Conservation (phyloP, 2,888 invertebrate species). For the Isoperla grammatica region DNA sequence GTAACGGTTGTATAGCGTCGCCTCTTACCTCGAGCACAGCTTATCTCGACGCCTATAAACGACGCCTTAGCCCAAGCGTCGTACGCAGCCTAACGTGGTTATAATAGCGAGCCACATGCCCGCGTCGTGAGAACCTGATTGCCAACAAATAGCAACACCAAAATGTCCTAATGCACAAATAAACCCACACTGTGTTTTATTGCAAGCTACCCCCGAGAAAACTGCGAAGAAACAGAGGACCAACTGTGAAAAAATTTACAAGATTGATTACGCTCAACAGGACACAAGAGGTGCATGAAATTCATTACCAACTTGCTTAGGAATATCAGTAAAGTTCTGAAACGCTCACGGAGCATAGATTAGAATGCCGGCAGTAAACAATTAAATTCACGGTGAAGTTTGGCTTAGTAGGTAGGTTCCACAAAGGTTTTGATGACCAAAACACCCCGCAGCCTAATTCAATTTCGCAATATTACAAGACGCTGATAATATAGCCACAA, state of each 20-base stretch:
- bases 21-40: neutral
- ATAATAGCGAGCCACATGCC: neutral
- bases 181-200: neutral
- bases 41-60: neutral
- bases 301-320: no score
- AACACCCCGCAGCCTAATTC: no score
- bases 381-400: no score
- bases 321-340: no score
- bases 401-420: no score
- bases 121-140: neutral
- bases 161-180: slow-evolving; percentile 10
- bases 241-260: neutral
- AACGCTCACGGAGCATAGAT: no score
- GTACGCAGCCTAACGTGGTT: neutral
- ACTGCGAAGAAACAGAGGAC: no score
- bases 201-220: no score
- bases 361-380: no score
- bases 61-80: neutral
- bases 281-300: neutral
- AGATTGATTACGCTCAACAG: slow-evolving; percentile 7
- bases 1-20: neutral
- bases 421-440: no score
- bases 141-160: neutral
- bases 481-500: no score
- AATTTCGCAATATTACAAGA: no score